These are phyloP conservation scores for Drosophila sp. DNA, from an alignment of 1,140 invertebrate genomes.

Conservation along the genomic window DNA sequence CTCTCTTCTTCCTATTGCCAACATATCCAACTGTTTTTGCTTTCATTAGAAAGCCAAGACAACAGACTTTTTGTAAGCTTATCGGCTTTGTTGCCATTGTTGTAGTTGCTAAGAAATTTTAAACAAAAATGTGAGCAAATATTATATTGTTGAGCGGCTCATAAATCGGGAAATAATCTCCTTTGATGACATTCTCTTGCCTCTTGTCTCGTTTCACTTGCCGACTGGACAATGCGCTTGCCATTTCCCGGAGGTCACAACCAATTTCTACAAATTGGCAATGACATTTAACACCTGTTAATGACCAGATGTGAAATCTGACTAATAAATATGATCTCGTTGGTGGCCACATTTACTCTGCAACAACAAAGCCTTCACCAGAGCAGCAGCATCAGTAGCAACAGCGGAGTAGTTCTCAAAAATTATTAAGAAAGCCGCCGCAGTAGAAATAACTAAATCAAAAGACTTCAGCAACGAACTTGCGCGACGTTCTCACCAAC, in stretches of 20 bases:
- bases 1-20: conserved; percentile 6
- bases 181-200: conserved; percentile 29
- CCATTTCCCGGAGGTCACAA: conserved; percentile 34
- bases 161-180: conserved; percentile 52
- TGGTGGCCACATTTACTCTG: conserved; percentile 48
- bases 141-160: conserved; percentile 37
- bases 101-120: conserved; percentile 46
- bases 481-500: conserved; percentile 68
- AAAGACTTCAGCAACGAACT: conserved; percentile 73
- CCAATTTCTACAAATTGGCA: conserved; percentile 53
- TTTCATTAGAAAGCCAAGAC: conserved; percentile 76
- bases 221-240: conserved; percentile 41
- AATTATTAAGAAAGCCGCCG: conserved; percentile 61
- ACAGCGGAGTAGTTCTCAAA: conserved; percentile 40
- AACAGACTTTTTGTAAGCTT: conserved; percentile 48
- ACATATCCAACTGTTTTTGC: conserved; percentile 49
- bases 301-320: conserved; percentile 69
- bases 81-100: conserved; percentile 24
- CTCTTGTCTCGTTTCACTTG: conserved; percentile 55
- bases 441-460: conserved; percentile 45
- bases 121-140: conserved; percentile 51
- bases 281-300: conserved; percentile 70
- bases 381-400: conserved; percentile 5
- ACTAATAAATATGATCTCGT: conserved; percentile 47
- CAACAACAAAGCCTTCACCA: too few relatives aligned